Evolutionary conservation across 2,797 vertebrate genomes (phyloP).

Genomic region (Gambelia wislizenii): DNA sequence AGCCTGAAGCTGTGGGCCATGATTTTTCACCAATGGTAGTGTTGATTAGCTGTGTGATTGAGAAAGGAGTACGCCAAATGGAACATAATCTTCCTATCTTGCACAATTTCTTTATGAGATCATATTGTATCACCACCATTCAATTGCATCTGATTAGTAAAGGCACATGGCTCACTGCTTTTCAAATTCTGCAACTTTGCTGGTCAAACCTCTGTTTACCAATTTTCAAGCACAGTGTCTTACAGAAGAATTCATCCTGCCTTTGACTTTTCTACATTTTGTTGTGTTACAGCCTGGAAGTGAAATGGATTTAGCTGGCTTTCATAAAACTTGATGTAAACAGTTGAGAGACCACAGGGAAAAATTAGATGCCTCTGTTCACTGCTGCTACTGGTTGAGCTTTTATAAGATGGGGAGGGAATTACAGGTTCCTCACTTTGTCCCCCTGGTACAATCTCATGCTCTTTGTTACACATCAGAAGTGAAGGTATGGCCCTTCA

Average conservation of each 20-base stretch:
- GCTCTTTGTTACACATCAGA: not conserved
- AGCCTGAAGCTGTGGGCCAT: not conserved
- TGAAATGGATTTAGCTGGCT: too few relatives aligned
- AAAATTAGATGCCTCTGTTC: too few relatives aligned
- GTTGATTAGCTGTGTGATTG: not conserved
- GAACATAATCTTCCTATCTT: not conserved
- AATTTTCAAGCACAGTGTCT: not conserved
- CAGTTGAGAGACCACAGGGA: not conserved
- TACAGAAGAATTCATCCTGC: too few relatives aligned
- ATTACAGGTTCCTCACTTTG: not conserved
- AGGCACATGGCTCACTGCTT: not conserved
- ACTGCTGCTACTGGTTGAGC: not conserved
- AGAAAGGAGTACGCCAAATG: not conserved
- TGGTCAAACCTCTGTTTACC: not conserved
- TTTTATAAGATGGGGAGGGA: not conserved
- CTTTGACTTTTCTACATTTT: too few relatives aligned
- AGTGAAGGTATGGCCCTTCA: not conserved
- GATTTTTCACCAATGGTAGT: not conserved
- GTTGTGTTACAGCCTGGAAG: too few relatives aligned
- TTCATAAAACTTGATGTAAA: too few relatives aligned
- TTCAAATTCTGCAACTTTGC: not conserved
- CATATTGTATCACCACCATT: not conserved
- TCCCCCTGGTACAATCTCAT: too few relatives aligned
- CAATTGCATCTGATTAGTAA: not conserved
- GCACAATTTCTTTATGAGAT: not conserved